Evolutionary conservation across 37 sponge, comb jelly and placozoan species (phyloP), one percentile per base, ranked within the genome.

Genomic region (Mnemiopsis leidyi): DNA sequence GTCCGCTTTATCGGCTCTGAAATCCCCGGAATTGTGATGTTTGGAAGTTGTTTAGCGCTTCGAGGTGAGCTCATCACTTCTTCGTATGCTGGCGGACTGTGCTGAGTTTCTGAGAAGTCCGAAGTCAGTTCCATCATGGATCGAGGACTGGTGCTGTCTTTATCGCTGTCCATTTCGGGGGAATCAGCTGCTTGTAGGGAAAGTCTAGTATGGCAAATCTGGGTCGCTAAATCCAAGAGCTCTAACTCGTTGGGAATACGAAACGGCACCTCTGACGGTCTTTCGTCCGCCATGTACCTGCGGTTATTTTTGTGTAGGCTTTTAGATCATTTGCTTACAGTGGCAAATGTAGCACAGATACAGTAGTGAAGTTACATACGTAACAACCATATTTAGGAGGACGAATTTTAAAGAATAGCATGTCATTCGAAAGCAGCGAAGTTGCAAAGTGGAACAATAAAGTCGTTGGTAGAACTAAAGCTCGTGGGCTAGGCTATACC

Each of bases 211-310:
- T 85, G 90, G 33, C 79, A 77, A 13, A 77, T 77, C 79, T 77
- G 32, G 0, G 79, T 77, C 18, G 79, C 79, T 77, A 77, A 31
- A 61, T 85, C 90, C 0, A 85, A 25, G 0, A 85, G 48, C 39
- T 85, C 90, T 0, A 85, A 25, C 40, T 85, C 90, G 40, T 38
- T 85, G 23, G 90, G 90, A 23, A 85, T 40, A 40, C 61, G 40
- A 26, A 85, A 85, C 23, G 90, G 90, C 7, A 85, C 90, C 29
- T 85, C 90, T 0, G 90, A 40, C 61, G 90, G 90, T 26, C 90
- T 13, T 28, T 39, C 90, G 35, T 77, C 79, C 18, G 32, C 20
- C 79, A 32, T 77, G 35, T 32, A 31, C 79, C 79, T 77, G 79
- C 24, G n/a, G 23, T 23, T 5, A 69, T 28, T 25, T 28, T 28